phyloP scores from a whole-genome alignment of 1,140 invertebrate genomes.

The Capitella teleta region DNA sequence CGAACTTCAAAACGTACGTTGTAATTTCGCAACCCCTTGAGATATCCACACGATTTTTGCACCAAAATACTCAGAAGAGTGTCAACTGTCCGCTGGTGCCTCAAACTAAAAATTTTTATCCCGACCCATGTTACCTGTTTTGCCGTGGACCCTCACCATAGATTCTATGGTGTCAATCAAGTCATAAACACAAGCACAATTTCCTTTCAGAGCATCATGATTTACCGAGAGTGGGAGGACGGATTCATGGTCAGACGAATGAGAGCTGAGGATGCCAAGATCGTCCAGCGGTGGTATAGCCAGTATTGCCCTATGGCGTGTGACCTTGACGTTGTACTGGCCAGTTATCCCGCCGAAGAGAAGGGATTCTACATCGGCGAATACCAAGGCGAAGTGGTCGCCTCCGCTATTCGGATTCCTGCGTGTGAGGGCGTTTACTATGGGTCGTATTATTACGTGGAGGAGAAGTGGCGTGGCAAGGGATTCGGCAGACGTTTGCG shows the following conservation, averaged over 20 bases:
- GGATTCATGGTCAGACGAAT: slow-evolving; percentile 4
- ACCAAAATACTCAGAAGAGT: no score
- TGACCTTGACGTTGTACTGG: slow-evolving; percentile 5
- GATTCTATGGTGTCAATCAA: no score
- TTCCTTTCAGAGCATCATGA: no score
- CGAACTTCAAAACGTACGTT: no score
- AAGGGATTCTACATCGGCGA: slow-evolving; percentile 6
- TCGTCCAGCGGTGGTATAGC: slow-evolving; percentile 1
- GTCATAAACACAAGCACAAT: no score
- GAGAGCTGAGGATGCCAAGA: not conserved
- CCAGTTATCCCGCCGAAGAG: not conserved
- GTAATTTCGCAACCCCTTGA: no score
- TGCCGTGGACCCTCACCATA: no score
- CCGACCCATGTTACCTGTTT: no score
- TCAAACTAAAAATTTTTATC: no score
- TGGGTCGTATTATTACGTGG: slow-evolving; percentile 6
- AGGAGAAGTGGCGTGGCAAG: not conserved
- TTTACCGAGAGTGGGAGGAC: slow-evolving; percentile 5
- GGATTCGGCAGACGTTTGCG: slow-evolving; percentile 3
- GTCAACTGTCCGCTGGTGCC: no score
- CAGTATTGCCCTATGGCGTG: not conserved
- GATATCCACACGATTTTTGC: no score
- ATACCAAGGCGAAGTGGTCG: slow-evolving; percentile 2
- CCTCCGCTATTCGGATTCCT: slow-evolving; percentile 1
- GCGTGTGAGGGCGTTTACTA: slow-evolving; percentile 3